These are phyloP conservation scores for Aspidapion aeneum DNA, from an alignment of 2,888 invertebrate species.

Conservation along the genomic window DNA sequence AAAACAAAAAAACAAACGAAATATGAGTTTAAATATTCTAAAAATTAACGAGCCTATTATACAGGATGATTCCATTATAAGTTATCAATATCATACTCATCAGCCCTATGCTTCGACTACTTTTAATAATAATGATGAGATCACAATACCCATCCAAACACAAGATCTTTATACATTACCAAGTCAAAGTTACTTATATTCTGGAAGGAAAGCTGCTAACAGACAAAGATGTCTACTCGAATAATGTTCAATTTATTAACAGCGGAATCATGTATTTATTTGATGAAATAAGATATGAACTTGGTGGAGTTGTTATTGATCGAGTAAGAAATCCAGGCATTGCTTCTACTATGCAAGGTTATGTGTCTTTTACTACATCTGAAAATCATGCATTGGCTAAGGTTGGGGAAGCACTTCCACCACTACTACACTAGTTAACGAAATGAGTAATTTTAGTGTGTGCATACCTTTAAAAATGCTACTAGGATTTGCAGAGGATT, in stretches of 20 bases:
- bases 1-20: not conserved
- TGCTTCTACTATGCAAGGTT: not conserved
- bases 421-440: not conserved
- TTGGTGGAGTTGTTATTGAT: too few species aligned
- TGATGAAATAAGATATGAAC: too few species aligned
- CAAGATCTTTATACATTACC: slow-evolving; percentile 4
- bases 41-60: not conserved
- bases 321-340: slow-evolving; percentile 2
- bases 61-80: not conserved
- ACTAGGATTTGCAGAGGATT: too few species aligned
- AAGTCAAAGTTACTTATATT: not conserved
- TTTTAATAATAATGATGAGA: slow-evolving; percentile 6
- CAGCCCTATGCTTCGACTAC: slow-evolving; percentile 6
- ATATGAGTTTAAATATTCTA: too few species aligned
- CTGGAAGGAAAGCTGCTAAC: not conserved
- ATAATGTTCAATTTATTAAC: not conserved
- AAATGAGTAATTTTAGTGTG: not conserved
- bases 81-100: slow-evolving; percentile 9
- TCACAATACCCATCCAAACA: slow-evolving; percentile 6
- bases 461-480: not conserved
- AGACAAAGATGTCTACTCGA: not conserved
- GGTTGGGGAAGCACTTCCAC: not conserved
- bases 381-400: not conserved
- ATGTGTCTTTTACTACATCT: not conserved
- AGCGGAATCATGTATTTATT: too few species aligned